These are phyloP conservation scores for Tolmerus cingulatus DNA, from an alignment of 2,888 invertebrate species.

Conservation along the genomic window DNA sequence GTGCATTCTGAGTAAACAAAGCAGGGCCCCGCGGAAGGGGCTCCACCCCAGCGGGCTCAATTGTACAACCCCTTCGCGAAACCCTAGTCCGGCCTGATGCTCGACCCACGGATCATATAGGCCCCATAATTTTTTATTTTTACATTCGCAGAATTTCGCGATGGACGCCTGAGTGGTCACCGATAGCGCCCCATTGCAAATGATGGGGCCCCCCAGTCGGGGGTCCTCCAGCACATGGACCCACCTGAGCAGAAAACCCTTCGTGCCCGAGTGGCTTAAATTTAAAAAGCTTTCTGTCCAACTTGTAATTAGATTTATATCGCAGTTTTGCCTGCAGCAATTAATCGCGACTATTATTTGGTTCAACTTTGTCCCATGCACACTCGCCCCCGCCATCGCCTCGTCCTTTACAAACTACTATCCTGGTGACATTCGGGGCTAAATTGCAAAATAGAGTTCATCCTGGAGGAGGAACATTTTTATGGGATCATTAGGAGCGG, in stretches of 20 bases:
- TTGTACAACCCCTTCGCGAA: background rate
- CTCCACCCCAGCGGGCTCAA: background rate
- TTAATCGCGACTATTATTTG: constrained; percentile 8
- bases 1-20: constrained; percentile 50
- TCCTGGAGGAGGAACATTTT: background rate
- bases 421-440: background rate
- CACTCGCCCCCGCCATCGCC: background rate
- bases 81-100: background rate
- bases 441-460: constrained; percentile 2
- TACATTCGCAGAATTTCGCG: background rate
- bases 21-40: constrained; percentile 5
- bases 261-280: background rate
- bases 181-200: background rate
- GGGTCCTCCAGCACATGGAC: background rate
- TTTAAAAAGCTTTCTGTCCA: background rate
- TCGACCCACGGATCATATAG: background rate
- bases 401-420: background rate
- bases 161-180: background rate
- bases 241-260: background rate
- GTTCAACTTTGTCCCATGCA: background rate
- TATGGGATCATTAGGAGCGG: background rate
- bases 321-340: background rate
- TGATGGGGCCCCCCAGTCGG: background rate
- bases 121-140: background rate
- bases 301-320: background rate